Conservation (phyloP, 2,888 invertebrate species). For the Cynaeus angustus region DNA sequence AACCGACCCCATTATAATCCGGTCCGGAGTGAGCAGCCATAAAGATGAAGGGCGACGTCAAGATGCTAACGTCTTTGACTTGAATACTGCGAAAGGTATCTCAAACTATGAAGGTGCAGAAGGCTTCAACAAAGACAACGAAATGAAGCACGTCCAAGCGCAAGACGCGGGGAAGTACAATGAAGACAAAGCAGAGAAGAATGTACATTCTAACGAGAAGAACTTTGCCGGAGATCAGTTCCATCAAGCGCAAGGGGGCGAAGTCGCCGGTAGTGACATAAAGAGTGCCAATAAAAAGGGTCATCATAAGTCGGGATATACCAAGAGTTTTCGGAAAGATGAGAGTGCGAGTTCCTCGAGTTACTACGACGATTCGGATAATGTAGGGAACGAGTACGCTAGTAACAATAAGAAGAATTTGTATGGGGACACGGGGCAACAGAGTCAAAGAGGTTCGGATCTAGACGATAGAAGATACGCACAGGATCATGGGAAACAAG, state of each 20-base stretch:
- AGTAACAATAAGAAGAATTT: conserved; percentile 61
- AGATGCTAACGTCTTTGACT: conserved; percentile 56
- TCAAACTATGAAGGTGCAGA: conserved; percentile 64
- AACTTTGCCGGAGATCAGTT: conserved; percentile 64
- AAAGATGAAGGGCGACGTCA: conserved; percentile 54
- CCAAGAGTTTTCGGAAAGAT: conserved; percentile 81
- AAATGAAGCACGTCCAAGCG: conserved; percentile 62
- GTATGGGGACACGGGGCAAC: conserved; percentile 62
- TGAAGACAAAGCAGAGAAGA: conserved; percentile 62
- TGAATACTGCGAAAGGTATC: conserved; percentile 58
- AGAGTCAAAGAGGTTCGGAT: conserved; percentile 61
- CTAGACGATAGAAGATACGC: conserved; percentile 60
- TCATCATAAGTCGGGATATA: conserved; percentile 81
- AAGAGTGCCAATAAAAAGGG: conserved; percentile 77
- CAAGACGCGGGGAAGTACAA: conserved; percentile 64
- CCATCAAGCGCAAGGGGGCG: conserved; percentile 64
- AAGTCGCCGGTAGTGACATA: conserved; percentile 61
- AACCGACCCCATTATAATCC: conserved; percentile 54
- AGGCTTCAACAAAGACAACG: conserved; percentile 66
- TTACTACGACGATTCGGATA: conserved; percentile 78
- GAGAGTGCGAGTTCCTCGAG: conserved; percentile 81
- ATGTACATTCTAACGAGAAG: conserved; percentile 63
- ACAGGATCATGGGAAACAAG: conserved; percentile 62
- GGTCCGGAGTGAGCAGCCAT: conserved; percentile 51
- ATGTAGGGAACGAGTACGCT: conserved; percentile 69